Evolutionary conservation across 1,140 invertebrate species (phyloP).

Genomic region (Hycleus phaleratus): DNA sequence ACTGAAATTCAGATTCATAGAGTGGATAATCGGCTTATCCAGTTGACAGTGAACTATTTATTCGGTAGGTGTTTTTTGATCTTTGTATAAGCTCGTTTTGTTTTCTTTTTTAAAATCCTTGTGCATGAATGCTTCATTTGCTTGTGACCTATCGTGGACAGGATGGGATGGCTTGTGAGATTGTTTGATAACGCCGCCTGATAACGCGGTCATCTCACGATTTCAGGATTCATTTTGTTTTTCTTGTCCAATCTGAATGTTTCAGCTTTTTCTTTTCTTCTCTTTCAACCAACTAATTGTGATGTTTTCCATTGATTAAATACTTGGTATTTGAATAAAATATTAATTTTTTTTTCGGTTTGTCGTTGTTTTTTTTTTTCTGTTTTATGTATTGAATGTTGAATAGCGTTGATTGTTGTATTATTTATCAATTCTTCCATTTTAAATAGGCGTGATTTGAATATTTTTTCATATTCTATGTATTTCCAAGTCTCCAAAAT

Average conservation of each 20-base stretch:
- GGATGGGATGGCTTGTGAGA: not conserved
- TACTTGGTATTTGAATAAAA: slow-evolving; percentile 1
- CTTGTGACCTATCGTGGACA: not conserved
- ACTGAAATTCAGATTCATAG: too few relatives aligned
- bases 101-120: slow-evolving; percentile 4
- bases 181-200: slow-evolving; percentile 7
- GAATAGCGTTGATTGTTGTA: too few relatives aligned
- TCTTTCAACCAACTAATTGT: not conserved
- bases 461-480: too few relatives aligned
- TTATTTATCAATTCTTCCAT: too few relatives aligned
- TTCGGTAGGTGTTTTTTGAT: slow-evolving; percentile 44
- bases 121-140: slow-evolving; percentile 14
- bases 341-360: too few relatives aligned
- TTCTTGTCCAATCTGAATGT: not conserved
- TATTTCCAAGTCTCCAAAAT: too few relatives aligned
- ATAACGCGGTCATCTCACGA: slow-evolving; percentile 12
- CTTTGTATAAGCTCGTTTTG: not conserved
- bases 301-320: slow-evolving; percentile 12
- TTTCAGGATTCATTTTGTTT: slow-evolving; percentile 12
- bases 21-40: too few relatives aligned
- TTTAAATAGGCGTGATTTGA: too few relatives aligned
- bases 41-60: slow-evolving; percentile 80
- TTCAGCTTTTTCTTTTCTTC: slow-evolving; percentile 4
- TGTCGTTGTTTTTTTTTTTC: too few relatives aligned
- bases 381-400: too few relatives aligned